phyloP scores from a whole-genome alignment of 2,888 invertebrate genomes.

The Lasioglossum marginatum region DNA sequence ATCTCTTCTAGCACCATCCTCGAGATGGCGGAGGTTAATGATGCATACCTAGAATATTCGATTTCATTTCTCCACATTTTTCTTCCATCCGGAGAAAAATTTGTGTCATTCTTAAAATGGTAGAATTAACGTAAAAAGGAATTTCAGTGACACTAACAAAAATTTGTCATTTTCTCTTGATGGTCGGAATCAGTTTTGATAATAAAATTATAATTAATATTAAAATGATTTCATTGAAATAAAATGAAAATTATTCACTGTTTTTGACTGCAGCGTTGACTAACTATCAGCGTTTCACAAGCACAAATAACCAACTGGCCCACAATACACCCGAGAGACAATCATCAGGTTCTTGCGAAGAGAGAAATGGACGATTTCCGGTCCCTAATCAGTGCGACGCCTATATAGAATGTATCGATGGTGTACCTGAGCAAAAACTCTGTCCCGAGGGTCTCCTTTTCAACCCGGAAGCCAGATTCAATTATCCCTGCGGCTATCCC shows the following conservation, averaged over 20 bases:
- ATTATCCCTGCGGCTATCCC: conserved; percentile 94
- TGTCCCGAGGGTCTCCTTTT: conserved; percentile 94
- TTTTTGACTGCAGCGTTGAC: conserved; percentile 60
- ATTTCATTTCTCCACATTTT: not conserved
- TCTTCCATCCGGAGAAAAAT: not conserved
- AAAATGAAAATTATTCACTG: not conserved
- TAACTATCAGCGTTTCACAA: conserved; percentile 52
- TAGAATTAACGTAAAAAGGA: not conserved
- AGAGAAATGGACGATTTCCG: conserved; percentile 89
- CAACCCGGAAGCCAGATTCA: conserved; percentile 89
- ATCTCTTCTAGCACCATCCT: not conserved
- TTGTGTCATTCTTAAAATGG: not conserved
- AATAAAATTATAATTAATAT: not conserved
- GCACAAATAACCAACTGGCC: conserved; percentile 45
- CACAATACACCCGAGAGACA: conserved; percentile 33
- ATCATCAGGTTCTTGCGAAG: conserved; percentile 85
- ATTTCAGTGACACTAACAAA: not conserved
- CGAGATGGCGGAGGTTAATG: not conserved
- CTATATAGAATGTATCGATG: conserved; percentile 91
- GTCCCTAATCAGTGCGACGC: conserved; percentile 90
- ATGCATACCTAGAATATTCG: not conserved
- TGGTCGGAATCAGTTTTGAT: no score
- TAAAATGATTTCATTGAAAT: not conserved
- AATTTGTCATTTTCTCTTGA: not conserved
- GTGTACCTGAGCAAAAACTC: conserved; percentile 90